Evolutionary conservation across 37 sponge, comb jelly and placozoan genomes (phyloP).

Genomic region (Petrosia ficiformis): DNA sequence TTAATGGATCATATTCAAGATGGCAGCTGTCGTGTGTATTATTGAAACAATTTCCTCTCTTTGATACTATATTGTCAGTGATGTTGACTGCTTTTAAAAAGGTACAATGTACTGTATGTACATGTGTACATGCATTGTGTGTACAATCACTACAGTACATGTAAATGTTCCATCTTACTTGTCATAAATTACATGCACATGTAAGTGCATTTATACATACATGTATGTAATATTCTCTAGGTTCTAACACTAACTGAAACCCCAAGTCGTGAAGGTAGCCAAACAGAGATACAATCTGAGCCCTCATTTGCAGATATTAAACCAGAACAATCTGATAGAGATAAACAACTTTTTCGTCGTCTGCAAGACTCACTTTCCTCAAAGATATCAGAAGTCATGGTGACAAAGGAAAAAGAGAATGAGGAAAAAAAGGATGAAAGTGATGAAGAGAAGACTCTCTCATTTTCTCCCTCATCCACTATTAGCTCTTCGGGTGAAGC

Average conservation of each 20-base stretch:
- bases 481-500: slow-evolving; percentile 60
- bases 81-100: slow-evolving; percentile 45
- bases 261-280: slow-evolving; percentile 2
- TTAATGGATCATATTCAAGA: slow-evolving; percentile 12
- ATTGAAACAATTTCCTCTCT: slow-evolving; percentile 33
- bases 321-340: slow-evolving; percentile 8
- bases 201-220: too few relatives aligned
- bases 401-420: background rate
- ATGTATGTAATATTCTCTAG: too few relatives aligned
- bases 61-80: slow-evolving; percentile 26
- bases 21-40: slow-evolving; percentile 36
- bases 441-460: slow-evolving; percentile 4
- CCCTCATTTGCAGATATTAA: slow-evolving; percentile 12
- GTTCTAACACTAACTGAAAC: background rate
- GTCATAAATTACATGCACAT: too few relatives aligned
- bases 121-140: too few relatives aligned
- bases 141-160: too few relatives aligned
- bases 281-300: background rate
- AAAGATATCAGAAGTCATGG: slow-evolving; percentile 32
- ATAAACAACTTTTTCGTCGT: background rate
- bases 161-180: too few relatives aligned
- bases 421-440: background rate
- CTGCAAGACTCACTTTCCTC: slow-evolving; percentile 33
- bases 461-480: slow-evolving; percentile 39
- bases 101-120: too few relatives aligned